Percentiles rank a stretch among this genome's conserved stretches.
Conservation (phyloP, 2,113 vertebrate genomes). For the Rhinoptilus africanus region DNA sequence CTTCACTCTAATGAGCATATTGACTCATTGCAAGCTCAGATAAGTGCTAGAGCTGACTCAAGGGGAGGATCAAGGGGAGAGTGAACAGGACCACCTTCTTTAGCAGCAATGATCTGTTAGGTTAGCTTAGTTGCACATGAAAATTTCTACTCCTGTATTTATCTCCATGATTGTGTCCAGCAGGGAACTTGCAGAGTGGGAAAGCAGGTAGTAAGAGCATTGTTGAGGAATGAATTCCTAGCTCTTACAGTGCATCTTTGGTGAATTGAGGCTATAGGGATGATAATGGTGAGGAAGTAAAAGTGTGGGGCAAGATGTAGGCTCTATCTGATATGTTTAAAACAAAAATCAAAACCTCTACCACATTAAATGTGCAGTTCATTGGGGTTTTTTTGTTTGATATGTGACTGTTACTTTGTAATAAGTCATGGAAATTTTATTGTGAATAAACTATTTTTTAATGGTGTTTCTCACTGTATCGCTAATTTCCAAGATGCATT, state of each 20-base stretch:
- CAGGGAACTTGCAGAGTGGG: background rate
- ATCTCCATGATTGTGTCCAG: background rate
- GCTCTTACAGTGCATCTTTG: background rate
- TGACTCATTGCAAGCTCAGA: background rate
- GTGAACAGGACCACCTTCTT: background rate
- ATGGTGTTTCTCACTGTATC: rapidly evolving
- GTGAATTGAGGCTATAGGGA: background rate
- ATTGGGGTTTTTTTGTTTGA: background rate
- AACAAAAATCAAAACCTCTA: background rate
- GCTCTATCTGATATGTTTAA: background rate
- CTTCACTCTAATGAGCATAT: background rate
- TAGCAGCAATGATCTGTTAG: background rate
- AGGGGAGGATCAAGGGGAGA: background rate
- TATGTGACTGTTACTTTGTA: background rate
- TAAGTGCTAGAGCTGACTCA: background rate
- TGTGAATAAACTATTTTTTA: background rate
- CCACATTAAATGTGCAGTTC: background rate
- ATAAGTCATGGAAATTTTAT: background rate
- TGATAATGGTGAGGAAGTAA: background rate
- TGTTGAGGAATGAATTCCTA: background rate
- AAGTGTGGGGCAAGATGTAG: background rate
- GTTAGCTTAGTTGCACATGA: background rate
- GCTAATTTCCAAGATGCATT: background rate
- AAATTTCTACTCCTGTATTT: background rate
- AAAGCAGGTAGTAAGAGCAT: background rate